Base-by-base conservation (phyloP, 23 tunicate species). In the Diplosoma virens region DNA sequence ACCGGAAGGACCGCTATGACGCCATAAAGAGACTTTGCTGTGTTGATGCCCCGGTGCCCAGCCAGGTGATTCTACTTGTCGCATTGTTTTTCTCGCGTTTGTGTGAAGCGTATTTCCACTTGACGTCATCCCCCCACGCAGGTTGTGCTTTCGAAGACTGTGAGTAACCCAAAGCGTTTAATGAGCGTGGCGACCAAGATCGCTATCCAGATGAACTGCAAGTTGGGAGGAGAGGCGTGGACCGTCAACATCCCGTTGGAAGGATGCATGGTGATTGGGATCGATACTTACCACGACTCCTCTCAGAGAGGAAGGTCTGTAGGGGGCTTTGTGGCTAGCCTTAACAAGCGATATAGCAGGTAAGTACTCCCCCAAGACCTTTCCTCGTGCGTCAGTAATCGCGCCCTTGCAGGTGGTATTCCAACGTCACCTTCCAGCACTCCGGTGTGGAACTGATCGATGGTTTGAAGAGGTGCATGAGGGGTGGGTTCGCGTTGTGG, bases 201-300 rank as follows among this genome's bases (percentile, higher is more conserved):
- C 46, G 92, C 92, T 2, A 92, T 92, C 41, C 97, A 92, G 63
- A 92, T 92, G 71, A 92, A 85, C 53, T 82, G 87, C 52, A 92
- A 92, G 79, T 65, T 92, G 22, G 97, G 97, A 1, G 97, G 97
- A 0, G 97, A 92, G 53, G 97, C 97, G 25, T 92, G 97, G 97
- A 84, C 89, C 0, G 90, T 90, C 34, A 36, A 74, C 25, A 90
- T 90, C 4, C 97, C 97, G 70, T 37, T 92, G 76, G 58, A 69
- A 3, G 81, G 69, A 0, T 71, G 84, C 83, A 92, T 92, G 97
- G 58, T 92, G 0, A 76, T 92, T 41, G 97, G 97, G 0, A 69
- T 92, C 71, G 97, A 92, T 55, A 85, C 97, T 23, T 92, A 85
- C 75, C 97, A 92, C 70, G 97, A 92, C 69, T 92, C 97, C 4